Evolutionary conservation across 1,140 invertebrate species (phyloP).

Genomic region (Dryas iulia): DNA sequence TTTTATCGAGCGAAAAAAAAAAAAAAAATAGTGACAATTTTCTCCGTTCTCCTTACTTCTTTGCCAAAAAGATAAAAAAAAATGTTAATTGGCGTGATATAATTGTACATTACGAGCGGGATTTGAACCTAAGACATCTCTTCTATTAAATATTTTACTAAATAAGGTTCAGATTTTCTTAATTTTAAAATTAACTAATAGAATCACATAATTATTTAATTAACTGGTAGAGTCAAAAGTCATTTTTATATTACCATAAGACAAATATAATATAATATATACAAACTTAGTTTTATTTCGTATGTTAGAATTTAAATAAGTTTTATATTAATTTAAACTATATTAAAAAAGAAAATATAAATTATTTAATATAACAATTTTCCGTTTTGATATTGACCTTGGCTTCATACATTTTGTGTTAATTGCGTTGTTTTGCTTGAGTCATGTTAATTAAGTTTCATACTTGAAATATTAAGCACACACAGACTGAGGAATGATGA

Average conservation of each 20-base stretch:
- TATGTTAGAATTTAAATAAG: background rate
- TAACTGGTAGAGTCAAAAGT: background rate
- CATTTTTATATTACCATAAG: too few species aligned
- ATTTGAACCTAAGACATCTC: background rate
- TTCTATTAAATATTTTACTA: too few species aligned
- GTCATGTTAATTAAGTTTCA: background rate
- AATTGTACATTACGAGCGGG: background rate
- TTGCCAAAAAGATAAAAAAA: background rate
- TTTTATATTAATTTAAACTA: background rate
- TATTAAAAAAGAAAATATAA: background rate
- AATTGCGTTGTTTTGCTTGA: slow-evolving; percentile 1
- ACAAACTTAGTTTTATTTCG: too few species aligned
- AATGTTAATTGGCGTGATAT: background rate
- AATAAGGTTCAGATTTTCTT: too few species aligned
- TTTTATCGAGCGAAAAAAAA: background rate
- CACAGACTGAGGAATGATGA: slow-evolving; percentile 2
- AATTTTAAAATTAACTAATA: background rate
- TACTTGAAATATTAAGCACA: background rate
- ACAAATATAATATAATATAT: too few species aligned
- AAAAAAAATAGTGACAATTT: background rate
- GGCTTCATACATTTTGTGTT: slow-evolving; percentile 12
- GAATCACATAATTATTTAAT: background rate
- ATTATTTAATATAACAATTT: background rate
- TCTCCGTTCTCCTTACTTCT: background rate
- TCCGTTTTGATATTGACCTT: slow-evolving; percentile 2